Evolutionary conservation across 2,888 invertebrate genomes (phyloP), one percentile per base, ranked within the genome.

Genomic region (Oscheius sp.): DNA sequence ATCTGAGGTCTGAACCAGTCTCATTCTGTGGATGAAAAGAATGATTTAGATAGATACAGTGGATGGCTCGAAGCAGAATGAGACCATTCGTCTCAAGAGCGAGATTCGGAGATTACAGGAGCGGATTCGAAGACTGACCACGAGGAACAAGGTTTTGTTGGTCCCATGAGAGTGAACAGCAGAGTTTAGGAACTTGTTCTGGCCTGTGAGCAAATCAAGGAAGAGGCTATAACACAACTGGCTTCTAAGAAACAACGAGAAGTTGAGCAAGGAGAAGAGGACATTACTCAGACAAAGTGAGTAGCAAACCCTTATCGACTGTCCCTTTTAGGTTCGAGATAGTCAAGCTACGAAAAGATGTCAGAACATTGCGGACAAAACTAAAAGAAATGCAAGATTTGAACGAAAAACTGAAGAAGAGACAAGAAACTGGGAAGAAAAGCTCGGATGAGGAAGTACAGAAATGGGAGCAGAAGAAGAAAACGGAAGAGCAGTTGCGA

Each of bases 171-270:
- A 55, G 5, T 9, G n/a, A 21, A 3, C 21, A 21, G 21, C 21
- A 21, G 21, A 10, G 37, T 75, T 47, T 21, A 76, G 73, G 77
- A 79, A 42, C 70, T 83, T n/a, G 29, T 80, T 35, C 55, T 62
- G 5, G 78, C 83, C 48, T 83, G 83, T 72, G 81, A 83, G 70
- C 70, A 77, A 37, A 83, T 83, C 33, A 81, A 78, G 63, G 77
- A 77, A 33, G 83, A 83, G 50, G 81, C 83, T 3, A 50, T 82
- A 10, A 57, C 62, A 32, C 78, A 82, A 55, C 73, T 82, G 47
- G 73, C 76, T 3, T 66, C 76, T 1, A 78, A 78, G 57, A 10
- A 72, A 32, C 13, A 68, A 55, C 53, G 68, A 29, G 29, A 42
- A 11, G 53, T 9, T n/a, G 55, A 68, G 57, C 76, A 76, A 59